phyloP scores from a whole-genome alignment of 2,113 vertebrate species.

The Stigmatopora argus region DNA sequence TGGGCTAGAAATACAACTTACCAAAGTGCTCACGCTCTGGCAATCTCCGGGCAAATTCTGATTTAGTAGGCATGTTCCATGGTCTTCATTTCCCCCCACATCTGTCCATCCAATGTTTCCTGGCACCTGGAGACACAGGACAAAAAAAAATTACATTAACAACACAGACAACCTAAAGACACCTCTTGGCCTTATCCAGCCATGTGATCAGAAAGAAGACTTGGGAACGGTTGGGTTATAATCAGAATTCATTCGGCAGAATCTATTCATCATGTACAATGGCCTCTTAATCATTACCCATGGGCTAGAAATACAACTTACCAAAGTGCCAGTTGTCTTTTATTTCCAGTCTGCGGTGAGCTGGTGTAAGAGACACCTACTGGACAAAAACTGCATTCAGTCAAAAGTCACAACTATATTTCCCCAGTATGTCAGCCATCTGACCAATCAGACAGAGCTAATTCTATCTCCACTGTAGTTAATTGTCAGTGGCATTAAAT shows the following conservation, averaged over 20 bases:
- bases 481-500: constrained; percentile 48
- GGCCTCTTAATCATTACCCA: neutral
- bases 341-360: too few species aligned
- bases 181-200: too few species aligned
- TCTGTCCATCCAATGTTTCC: too few species aligned
- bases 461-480: constrained; percentile 54
- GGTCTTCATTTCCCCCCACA: too few species aligned
- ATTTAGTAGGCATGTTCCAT: too few species aligned
- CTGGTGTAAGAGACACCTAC: constrained; percentile 18
- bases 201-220: too few species aligned
- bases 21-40: too few species aligned
- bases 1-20: constrained; percentile 1
- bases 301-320: neutral
- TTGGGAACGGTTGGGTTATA: constrained; percentile 44
- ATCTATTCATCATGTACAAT: constrained; percentile 67
- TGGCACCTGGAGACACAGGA: neutral
- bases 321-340: neutral
- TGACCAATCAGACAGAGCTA: constrained; percentile 76
- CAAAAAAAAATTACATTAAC: neutral
- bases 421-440: neutral
- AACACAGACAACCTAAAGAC: too few species aligned
- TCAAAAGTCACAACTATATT: neutral
- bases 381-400: neutral
- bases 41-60: too few species aligned
- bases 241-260: constrained; percentile 78